These are phyloP conservation scores for Conchocele bisecta DNA, from an alignment of 2,888 invertebrate species.

Conservation along the genomic window DNA sequence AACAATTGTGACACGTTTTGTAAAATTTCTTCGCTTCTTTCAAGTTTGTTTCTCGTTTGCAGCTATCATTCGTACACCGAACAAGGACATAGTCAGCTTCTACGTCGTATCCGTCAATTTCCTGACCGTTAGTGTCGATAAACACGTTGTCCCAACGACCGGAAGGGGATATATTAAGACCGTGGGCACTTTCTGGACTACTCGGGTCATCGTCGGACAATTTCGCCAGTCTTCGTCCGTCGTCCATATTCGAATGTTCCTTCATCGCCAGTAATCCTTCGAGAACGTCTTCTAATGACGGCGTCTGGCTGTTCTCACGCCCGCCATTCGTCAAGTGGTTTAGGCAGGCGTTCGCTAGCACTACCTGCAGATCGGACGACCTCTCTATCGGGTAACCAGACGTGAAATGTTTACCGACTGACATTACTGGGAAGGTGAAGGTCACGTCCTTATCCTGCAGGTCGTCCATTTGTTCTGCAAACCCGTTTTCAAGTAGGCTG, in stretches of 20 bases:
- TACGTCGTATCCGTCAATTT: conserved; percentile 14
- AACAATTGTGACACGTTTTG: conserved; percentile 97
- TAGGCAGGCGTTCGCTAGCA: conserved; percentile 48
- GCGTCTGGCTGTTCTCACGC: conserved; percentile 34
- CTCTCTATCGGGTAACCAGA: conserved; percentile 26
- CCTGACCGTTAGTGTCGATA: conserved; percentile 25
- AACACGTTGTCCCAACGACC: conserved; percentile 11
- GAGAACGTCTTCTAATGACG: conserved; percentile 67
- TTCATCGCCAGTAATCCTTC: conserved; percentile 67
- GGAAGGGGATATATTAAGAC: conserved; percentile 9
- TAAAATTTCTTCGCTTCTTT: conserved; percentile 91
- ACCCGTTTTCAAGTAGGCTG: conserved; percentile 57
- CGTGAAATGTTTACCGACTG: conserved; percentile 55
- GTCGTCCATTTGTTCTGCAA: conserved; percentile 56
- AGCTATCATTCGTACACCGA: conserved; percentile 77
- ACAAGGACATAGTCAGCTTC: conserved; percentile 59
- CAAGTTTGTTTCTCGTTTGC: conserved; percentile 81
- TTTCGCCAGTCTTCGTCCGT: conserved; percentile 50
- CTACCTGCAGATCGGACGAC: conserved; percentile 47
- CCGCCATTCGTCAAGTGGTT: conserved; percentile 32
- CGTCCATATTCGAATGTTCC: conserved; percentile 49
- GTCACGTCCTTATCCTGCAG: conserved; percentile 42
- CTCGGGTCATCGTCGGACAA: conserved; percentile 23
- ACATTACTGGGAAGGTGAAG: conserved; percentile 52
- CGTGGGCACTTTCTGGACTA: conserved; percentile 52